Evolutionary conservation across 2,888 invertebrate species (phyloP).

Genomic region (Drosophila greeni): DNA sequence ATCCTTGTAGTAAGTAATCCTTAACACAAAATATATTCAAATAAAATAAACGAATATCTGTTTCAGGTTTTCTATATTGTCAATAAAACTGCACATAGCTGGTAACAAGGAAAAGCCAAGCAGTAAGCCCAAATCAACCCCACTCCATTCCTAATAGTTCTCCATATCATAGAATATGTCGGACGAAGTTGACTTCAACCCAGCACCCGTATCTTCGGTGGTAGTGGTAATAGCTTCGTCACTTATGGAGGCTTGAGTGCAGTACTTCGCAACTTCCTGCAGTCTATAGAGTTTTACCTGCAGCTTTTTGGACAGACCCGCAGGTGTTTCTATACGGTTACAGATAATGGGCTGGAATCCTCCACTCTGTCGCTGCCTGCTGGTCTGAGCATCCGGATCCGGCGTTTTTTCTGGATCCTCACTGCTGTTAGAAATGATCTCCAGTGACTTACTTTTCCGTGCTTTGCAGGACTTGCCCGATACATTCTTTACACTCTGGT

Average conservation of each 20-base stretch:
- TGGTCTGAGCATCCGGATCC: background rate
- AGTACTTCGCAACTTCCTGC: background rate
- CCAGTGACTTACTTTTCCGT: background rate
- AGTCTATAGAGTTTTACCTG: slow-evolving; percentile 2
- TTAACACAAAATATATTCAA: background rate
- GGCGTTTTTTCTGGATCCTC: background rate
- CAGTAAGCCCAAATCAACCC: background rate
- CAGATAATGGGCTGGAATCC: slow-evolving; percentile 16
- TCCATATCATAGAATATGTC: slow-evolving; percentile 16
- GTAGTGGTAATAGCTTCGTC: background rate
- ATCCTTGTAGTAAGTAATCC: too few species aligned
- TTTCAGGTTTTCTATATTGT: background rate
- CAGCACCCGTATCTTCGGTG: background rate
- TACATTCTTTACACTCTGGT: too few species aligned
- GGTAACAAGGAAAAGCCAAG: background rate
- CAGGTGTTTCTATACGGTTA: slow-evolving; percentile 18
- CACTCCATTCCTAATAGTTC: background rate
- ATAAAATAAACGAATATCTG: background rate
- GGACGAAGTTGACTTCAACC: slow-evolving; percentile 16
- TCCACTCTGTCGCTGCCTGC: slow-evolving; percentile 6
- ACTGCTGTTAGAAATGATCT: background rate
- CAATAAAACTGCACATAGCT: background rate
- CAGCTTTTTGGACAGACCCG: slow-evolving; percentile 1
- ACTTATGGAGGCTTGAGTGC: too few species aligned
- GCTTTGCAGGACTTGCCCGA: background rate